These are phyloP conservation scores for Gisinianus flammeolus DNA, from an alignment of 2,888 invertebrate genomes.

Conservation along the genomic window DNA sequence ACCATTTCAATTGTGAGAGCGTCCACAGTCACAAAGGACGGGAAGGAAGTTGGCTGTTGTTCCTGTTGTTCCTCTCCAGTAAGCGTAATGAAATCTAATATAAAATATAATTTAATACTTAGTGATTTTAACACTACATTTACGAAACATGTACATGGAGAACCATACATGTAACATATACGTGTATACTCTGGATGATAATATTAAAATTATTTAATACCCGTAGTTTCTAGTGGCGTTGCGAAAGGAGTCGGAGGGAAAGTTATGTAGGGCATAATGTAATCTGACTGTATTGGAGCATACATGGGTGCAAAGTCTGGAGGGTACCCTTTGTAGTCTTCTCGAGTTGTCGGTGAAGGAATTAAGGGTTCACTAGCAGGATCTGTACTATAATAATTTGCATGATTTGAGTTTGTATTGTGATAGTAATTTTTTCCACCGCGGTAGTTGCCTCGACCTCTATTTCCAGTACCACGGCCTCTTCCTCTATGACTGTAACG, in stretches of 20 bases:
- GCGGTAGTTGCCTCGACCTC: conserved; percentile 27
- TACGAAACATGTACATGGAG: too few species aligned
- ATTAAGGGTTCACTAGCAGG: background rate
- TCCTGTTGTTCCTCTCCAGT: conserved; percentile 43
- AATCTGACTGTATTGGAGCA: conserved; percentile 19
- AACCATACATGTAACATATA: too few species aligned
- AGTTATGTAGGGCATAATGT: conserved; percentile 32
- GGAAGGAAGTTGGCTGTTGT: conserved; percentile 15
- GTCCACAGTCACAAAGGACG: conserved; percentile 39
- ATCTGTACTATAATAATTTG: conserved; percentile 21
- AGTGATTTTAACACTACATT: too few species aligned
- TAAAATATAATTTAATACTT: too few species aligned
- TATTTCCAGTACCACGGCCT: conserved; percentile 21
- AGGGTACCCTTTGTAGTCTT: conserved; percentile 47
- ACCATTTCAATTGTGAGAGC: conserved; percentile 43
- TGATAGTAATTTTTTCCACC: conserved; percentile 27
- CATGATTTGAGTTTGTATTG: background rate
- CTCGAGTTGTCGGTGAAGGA: conserved; percentile 16
- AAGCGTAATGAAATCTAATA: conserved; percentile 56
- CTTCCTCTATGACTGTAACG: conserved; percentile 38
- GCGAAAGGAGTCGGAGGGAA: conserved; percentile 21
- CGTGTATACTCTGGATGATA: too few species aligned
- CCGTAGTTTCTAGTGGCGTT: conserved; percentile 29
- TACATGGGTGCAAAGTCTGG: conserved; percentile 51
- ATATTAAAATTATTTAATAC: too few species aligned